phyloP scores from a whole-genome alignment of 2,888 invertebrate genomes.

The Caenorhabditis auriculariae region DNA sequence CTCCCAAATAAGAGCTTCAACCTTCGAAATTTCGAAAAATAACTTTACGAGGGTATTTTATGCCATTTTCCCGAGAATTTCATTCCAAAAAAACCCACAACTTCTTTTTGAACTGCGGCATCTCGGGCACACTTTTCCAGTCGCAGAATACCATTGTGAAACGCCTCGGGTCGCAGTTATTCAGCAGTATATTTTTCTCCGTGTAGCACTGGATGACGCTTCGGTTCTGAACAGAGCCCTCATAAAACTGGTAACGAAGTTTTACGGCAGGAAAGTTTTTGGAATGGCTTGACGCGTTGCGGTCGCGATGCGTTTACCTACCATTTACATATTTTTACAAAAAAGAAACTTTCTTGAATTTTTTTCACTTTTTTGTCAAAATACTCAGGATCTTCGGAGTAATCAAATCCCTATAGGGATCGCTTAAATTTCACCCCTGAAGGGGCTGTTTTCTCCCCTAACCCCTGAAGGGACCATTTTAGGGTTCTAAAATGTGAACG shows the following conservation, averaged over 20 bases:
- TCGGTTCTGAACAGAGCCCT: constrained; percentile 45
- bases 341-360: constrained; percentile 26
- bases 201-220: constrained; percentile 52
- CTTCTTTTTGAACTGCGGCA: not conserved
- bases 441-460: no score
- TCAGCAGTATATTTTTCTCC: constrained; percentile 28
- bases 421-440: no score
- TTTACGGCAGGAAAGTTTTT: no score
- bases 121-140: not conserved
- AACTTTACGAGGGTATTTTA: not conserved
- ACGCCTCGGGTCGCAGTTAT: not conserved
- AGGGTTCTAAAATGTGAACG: no score
- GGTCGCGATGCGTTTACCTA: no score
- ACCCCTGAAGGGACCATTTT: no score
- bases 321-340: constrained; percentile 1
- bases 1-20: no score
- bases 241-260: no score
- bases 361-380: constrained; percentile 74
- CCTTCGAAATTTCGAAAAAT: not conserved
- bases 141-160: not conserved
- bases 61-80: not conserved
- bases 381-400: no score
- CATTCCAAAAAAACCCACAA: constrained; percentile 2
- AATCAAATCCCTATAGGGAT: no score
- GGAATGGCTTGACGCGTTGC: no score